Evolutionary conservation across 2,888 invertebrate species (phyloP).

Genomic region (Metopia argyrocephala): DNA sequence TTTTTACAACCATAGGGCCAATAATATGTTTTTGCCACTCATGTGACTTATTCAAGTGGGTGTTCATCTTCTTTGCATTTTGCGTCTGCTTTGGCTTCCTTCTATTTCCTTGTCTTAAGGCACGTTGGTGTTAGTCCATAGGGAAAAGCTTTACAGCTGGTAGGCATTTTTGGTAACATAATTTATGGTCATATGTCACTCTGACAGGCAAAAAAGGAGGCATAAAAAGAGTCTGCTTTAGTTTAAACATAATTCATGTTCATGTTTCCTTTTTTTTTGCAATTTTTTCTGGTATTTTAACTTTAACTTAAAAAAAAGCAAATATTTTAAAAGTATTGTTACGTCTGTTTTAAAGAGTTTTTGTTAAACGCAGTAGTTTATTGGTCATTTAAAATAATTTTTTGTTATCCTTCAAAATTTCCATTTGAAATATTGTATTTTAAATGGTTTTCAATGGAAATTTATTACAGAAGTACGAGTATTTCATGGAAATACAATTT

Average conservation of each 20-base stretch:
- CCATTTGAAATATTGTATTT: too few relatives aligned
- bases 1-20: constrained; percentile 33
- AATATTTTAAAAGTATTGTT: constrained; percentile 8
- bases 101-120: not conserved
- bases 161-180: constrained; percentile 58
- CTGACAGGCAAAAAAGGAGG: not conserved
- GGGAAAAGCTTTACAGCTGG: constrained; percentile 34
- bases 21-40: constrained; percentile 13
- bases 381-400: constrained; percentile 49
- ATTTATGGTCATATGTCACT: constrained; percentile 62
- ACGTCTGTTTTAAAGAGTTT: not conserved
- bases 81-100: not conserved
- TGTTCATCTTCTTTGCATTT: constrained; percentile 35
- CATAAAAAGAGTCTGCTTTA: not conserved
- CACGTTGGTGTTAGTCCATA: constrained; percentile 15
- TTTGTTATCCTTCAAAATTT: constrained; percentile 17
- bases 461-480: too few relatives aligned
- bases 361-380: constrained; percentile 47
- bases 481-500: too few relatives aligned
- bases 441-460: too few relatives aligned
- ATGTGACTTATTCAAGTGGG: constrained; percentile 47
- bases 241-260: constrained; percentile 53
- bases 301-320: not conserved
- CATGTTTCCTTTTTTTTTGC: not conserved
- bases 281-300: not conserved